Evolutionary conservation across 2,888 invertebrate species (phyloP).

Genomic region (Xestoiulus laeticollis): DNA sequence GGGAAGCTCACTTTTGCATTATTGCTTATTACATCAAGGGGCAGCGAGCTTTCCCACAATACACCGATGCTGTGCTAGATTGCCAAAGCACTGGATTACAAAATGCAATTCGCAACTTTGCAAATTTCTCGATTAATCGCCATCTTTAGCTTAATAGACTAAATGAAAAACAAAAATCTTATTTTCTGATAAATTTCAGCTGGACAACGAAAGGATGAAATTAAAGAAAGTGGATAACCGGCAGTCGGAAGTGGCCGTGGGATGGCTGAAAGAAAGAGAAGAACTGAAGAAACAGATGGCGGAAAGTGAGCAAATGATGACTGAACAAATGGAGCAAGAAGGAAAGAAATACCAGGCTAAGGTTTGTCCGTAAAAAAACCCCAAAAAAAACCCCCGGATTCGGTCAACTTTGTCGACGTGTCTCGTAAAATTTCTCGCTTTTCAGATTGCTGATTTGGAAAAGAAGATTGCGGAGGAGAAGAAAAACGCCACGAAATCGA

Average conservation of each 20-base stretch:
- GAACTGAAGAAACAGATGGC: constrained; percentile 60
- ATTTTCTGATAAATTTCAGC: constrained; percentile 56
- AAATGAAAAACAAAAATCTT: neutral
- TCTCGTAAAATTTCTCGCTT: neutral
- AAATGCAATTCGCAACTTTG: too few relatives aligned
- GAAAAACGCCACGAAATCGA: neutral
- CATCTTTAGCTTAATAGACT: too few relatives aligned
- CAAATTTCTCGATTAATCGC: too few relatives aligned
- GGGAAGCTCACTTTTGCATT: too few relatives aligned
- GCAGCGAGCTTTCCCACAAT: too few relatives aligned
- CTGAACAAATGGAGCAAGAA: neutral
- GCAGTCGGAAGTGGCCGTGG: constrained; percentile 60
- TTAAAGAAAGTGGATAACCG: constrained; percentile 59
- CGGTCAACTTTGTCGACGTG: neutral
- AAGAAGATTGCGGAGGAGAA: neutral
- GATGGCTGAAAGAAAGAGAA: constrained; percentile 61
- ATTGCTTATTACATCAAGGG: too few relatives aligned
- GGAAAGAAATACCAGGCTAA: neutral
- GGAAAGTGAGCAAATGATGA: constrained; percentile 57
- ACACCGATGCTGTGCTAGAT: too few relatives aligned
- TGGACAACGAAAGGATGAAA: constrained; percentile 60
- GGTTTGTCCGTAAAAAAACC: neutral
- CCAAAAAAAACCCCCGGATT: neutral
- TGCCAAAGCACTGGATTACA: too few relatives aligned
- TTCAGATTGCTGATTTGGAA: neutral